Base-by-base conservation (phyloP, 2,888 invertebrate genomes). In the Erebia palarica region DNA sequence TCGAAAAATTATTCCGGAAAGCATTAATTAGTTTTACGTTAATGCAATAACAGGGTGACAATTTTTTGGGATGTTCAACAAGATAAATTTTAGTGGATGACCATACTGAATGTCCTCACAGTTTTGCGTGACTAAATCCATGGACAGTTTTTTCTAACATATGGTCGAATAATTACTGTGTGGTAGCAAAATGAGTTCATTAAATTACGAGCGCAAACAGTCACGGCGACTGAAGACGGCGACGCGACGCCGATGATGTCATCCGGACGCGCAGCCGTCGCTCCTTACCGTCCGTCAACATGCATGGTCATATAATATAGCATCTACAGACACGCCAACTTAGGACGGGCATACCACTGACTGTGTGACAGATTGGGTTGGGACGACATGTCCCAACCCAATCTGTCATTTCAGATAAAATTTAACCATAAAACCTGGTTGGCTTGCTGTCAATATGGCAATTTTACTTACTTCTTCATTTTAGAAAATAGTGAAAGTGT, bases 151-250 rank as follows among this genome's bases (percentile, higher is more conserved):
- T 36, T 65, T 36, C 61, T 79, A 78, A 76, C 78, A 79, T 78
- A 75, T 80, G 76, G 77, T 79, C 68, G 74, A 70, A 72, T 75
- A 79, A 81, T 81, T 77, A 78, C 79, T 75, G 74, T 79, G 78
- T 78, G 75, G 76, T 74, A 79, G 75, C 75, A 78, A 80, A n/a
- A 76, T 80, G 78, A 75, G 78, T 77, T 81, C 81, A 82, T 83
- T 79, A 78, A 83, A 85, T 86, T 82, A 82, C 80, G 79, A 81
- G 76, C 73, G 80, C 81, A 82, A 84, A 83, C 83, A 84, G 77
- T 76, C 77, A 74, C 77, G 76, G 73, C 74, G 71, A 72, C 71
- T 74, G 66, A 72, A 70, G 71, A 72, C 72, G 71, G 60, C 73
- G 66, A 66, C 57, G 66, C 21, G 66, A 66, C 57, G 66, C 21